Percentiles rank a stretch among this genome's conserved stretches.
Evolutionary conservation across 1,140 invertebrate genomes (phyloP).

Genomic region (Rhyacophila brunnea): DNA sequence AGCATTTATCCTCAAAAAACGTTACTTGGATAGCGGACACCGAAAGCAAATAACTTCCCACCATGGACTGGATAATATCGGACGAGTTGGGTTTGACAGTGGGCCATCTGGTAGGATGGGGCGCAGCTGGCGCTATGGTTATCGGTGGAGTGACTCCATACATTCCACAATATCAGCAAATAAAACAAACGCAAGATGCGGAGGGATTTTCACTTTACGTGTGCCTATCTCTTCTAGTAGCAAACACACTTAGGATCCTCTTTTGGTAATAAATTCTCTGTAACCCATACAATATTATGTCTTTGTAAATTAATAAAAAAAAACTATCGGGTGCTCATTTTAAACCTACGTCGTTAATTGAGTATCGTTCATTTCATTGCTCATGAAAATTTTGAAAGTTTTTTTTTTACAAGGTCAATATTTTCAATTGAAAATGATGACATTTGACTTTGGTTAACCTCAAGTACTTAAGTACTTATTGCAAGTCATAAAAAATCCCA

Average conservation of each 20-base stretch:
- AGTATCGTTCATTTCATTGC: no score
- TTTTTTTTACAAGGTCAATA: no score
- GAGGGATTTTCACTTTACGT: conserved; percentile 97
- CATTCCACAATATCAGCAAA: conserved; percentile 93
- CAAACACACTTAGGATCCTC: conserved; percentile 93
- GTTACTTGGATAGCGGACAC: conserved; percentile 18
- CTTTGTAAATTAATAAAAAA: no score
- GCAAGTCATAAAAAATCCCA: no score
- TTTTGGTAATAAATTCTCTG: conserved; percentile 78
- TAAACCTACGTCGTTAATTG: no score
- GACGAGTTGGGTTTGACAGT: conserved; percentile 66
- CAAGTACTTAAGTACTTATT: no score
- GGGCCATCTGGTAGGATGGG: conserved; percentile 64
- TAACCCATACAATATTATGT: no score
- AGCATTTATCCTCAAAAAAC: neutral
- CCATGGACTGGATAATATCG: conserved; percentile 70
- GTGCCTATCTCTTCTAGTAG: conserved; percentile 89
- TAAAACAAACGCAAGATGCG: conserved; percentile 84
- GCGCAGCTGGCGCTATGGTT: conserved; percentile 81
- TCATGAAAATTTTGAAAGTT: no score
- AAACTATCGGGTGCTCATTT: no score
- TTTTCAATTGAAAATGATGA: no score
- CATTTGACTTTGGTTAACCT: no score
- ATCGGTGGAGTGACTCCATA: conserved; percentile 84
- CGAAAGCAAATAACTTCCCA: neutral